Evolutionary conservation across 1,140 invertebrate genomes (phyloP).

Genomic region (Probaryconus sp.): DNA sequence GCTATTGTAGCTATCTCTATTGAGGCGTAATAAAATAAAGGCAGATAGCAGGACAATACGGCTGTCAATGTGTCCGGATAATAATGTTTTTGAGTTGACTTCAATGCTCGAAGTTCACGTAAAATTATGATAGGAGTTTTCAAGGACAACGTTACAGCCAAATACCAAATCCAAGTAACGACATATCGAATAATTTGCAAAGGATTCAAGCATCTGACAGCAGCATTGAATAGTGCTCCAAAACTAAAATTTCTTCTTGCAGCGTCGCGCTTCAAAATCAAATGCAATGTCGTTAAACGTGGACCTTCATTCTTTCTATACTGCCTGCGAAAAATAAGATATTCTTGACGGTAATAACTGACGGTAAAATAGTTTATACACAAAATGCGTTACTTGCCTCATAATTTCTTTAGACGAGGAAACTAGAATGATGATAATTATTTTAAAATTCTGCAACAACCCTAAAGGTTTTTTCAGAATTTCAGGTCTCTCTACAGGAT

Average conservation of each 20-base stretch:
- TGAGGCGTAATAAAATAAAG: conserved; percentile 78
- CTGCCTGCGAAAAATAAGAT: conserved; percentile 47
- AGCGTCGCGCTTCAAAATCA: conserved; percentile 65
- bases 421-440: conserved; percentile 80
- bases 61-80: conserved; percentile 72
- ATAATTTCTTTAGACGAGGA: conserved; percentile 80
- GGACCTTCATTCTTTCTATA: conserved; percentile 63
- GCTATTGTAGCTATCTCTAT: conserved; percentile 80
- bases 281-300: conserved; percentile 7
- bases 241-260: conserved; percentile 67
- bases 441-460: conserved; percentile 80
- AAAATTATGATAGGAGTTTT: conserved; percentile 69
- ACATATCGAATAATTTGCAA: conserved; percentile 46
- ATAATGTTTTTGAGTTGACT: conserved; percentile 70
- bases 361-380: conserved; percentile 12
- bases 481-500: conserved; percentile 85
- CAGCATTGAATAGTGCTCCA: conserved; percentile 46
- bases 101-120: conserved; percentile 67
- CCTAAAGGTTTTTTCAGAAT: conserved; percentile 81
- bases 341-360: conserved; percentile 1
- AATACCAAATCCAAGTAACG: conserved; percentile 66
- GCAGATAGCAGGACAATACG: conserved; percentile 79
- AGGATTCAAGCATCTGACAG: conserved; percentile 66
- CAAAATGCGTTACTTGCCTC: conserved; percentile 57
- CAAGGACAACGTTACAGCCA: conserved; percentile 58